Percentiles rank a stretch among this genome's conserved stretches.
Evolutionary conservation across 2,113 vertebrate genomes (phyloP).

Genomic region (Picathartes gymnocephalus): DNA sequence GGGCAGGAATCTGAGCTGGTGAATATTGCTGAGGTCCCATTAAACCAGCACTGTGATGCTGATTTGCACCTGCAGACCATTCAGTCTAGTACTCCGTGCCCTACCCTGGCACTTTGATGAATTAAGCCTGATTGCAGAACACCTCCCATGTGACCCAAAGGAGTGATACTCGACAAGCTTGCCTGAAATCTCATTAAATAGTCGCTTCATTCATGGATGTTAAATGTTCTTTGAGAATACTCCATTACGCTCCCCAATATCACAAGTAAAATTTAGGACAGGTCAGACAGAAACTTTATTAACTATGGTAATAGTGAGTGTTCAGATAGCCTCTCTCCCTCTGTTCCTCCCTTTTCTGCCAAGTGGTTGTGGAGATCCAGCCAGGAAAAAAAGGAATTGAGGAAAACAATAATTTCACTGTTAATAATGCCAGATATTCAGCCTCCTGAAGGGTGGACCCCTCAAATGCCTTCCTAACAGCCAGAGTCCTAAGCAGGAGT

Average conservation of each 20-base stretch:
- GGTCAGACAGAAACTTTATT: background rate
- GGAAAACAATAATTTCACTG: background rate
- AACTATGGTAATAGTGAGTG: background rate
- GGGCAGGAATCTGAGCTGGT: background rate
- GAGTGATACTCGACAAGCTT: background rate
- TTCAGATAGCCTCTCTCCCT: background rate
- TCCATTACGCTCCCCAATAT: fast-evolving
- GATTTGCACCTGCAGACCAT: background rate
- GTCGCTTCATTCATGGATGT: background rate
- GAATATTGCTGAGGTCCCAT: background rate
- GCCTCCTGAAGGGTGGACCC: background rate
- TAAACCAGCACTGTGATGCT: background rate
- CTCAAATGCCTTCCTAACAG: background rate
- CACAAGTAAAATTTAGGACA: background rate
- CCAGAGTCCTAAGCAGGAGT: background rate
- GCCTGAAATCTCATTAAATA: background rate
- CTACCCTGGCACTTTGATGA: background rate
- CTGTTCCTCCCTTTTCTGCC: background rate
- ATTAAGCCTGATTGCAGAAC: background rate
- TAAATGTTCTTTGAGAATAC: background rate
- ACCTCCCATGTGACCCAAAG: background rate
- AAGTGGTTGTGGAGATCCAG: background rate
- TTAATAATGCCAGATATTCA: background rate
- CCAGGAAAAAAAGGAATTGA: background rate
- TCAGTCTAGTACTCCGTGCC: background rate